Conservation (phyloP, 2,113 vertebrate species). For the Nipponia nippon region DNA sequence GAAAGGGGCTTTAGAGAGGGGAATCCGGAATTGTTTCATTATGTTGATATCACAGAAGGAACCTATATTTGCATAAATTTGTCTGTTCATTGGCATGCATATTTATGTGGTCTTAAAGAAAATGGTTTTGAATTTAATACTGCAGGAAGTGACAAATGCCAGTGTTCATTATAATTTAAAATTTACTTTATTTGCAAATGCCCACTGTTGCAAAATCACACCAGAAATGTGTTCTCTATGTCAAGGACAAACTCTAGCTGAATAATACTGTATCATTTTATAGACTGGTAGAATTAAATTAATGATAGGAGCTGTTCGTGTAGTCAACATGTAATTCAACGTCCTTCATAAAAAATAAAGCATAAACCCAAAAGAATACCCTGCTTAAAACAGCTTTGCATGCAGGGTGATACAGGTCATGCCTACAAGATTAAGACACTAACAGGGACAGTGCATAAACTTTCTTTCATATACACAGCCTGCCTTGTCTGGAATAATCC, state of each 20-base stretch:
- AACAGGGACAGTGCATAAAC: background rate
- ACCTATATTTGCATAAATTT: slow-evolving; percentile 48
- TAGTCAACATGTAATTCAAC: background rate
- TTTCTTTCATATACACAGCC: background rate
- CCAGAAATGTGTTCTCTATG: background rate
- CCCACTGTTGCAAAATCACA: background rate
- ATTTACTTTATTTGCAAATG: slow-evolving; percentile 25
- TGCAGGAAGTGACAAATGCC: slow-evolving; percentile 34
- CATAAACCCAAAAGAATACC: fast-evolving
- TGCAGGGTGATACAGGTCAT: background rate
- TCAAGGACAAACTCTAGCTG: background rate
- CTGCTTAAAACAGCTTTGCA: background rate
- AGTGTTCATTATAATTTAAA: slow-evolving; percentile 22
- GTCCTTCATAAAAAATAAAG: background rate
- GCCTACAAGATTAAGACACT: background rate
- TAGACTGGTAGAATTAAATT: background rate
- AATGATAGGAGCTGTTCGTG: background rate
- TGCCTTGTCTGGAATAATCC: background rate
- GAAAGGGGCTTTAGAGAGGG: background rate
- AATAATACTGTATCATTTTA: background rate
- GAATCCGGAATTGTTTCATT: background rate
- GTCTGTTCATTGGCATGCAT: slow-evolving; percentile 27
- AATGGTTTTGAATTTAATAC: slow-evolving; percentile 39
- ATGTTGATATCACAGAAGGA: background rate
- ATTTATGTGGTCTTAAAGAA: slow-evolving; percentile 43